Base-by-base conservation (phyloP, 1,140 invertebrate species). In the Ditylenchus dipsaci region DNA sequence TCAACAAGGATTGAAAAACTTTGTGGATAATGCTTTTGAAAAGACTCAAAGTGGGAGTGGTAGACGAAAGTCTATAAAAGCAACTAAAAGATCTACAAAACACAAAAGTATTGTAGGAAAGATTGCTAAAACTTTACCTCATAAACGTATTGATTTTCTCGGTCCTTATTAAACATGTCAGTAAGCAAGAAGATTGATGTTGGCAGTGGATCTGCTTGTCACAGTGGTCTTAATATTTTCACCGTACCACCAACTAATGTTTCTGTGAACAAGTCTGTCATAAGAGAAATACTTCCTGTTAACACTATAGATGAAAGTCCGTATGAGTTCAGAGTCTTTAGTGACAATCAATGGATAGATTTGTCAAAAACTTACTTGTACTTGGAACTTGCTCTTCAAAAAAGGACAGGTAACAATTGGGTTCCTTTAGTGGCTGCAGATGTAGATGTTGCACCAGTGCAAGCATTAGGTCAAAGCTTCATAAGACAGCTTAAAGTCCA, bases 151-250 rank as follows among this genome's bases (percentile, higher is more conserved):
- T 15, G 64, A 65, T 67, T 15, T 13, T 21, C 27, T 65, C 11
- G 64, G 64, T 69, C 15, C 17, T 69, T 65, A 65, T 23, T 65
- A 26, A 65, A 65, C n/a, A 65, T 65, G 64, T 15, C 64, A 15
- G 67, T 19, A 13, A 67, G 11, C 11, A 65, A 65, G 11, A 65
- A 65, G 30, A 65, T 65, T 33, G 64, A 65, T 65, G 30, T 13
- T 15, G 21, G 67, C 19, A 67, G 13, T 11, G 64, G 21, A 11
- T 67, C 60, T 11, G 64, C 62, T 11, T 69, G 13, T 26, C 64
- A 15, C 17, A 17, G 15, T 23, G 17, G 13, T 15, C 59, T 65
- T 11, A 65, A 65, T 30, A 15, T 65, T 23, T 65, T 65, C 26
- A 11, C 62, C 59, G 11, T 65, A 30, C 64, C 64, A 11, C 64